A percentile compares a stretch with the other conserved stretches of the same genome.
Evolutionary conservation across 2,888 invertebrate genomes (phyloP).

Genomic region (Ptychoptera contaminata): DNA sequence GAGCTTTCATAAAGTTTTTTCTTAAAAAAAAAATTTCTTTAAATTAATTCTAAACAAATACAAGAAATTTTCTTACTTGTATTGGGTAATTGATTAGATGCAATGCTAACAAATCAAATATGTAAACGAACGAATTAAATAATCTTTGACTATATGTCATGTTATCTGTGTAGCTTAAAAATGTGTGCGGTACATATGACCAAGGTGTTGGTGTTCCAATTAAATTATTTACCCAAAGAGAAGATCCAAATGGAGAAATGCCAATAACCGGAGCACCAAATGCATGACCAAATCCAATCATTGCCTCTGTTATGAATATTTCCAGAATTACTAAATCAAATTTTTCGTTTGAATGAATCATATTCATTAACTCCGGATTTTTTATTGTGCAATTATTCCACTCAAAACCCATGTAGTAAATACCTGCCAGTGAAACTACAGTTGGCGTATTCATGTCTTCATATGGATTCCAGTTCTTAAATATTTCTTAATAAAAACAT

Average conservation of each 20-base stretch:
- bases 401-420: constrained; percentile 15
- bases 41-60: neutral
- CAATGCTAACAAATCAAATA: neutral
- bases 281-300: constrained; percentile 17
- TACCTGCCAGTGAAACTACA: neutral
- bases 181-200: constrained; percentile 4
- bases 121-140: constrained; percentile 1
- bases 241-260: constrained; percentile 10
- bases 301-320: constrained; percentile 26
- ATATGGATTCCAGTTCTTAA: too few species aligned
- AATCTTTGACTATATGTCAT: constrained; percentile 2
- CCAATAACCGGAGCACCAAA: constrained; percentile 24
- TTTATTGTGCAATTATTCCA: constrained; percentile 15
- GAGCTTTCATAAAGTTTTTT: constrained; percentile 16
- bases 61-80: neutral
- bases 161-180: constrained; percentile 1
- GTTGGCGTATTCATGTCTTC: too few species aligned
- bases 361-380: constrained; percentile 15
- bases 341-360: constrained; percentile 21
- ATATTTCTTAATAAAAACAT: neutral
- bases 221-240: constrained; percentile 1
- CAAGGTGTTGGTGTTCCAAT: neutral
- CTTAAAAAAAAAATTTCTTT: neutral
- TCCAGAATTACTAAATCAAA: constrained; percentile 29
- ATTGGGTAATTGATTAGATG: neutral